Conservation (phyloP, 2,888 invertebrate genomes). For the Leucania comma region DNA sequence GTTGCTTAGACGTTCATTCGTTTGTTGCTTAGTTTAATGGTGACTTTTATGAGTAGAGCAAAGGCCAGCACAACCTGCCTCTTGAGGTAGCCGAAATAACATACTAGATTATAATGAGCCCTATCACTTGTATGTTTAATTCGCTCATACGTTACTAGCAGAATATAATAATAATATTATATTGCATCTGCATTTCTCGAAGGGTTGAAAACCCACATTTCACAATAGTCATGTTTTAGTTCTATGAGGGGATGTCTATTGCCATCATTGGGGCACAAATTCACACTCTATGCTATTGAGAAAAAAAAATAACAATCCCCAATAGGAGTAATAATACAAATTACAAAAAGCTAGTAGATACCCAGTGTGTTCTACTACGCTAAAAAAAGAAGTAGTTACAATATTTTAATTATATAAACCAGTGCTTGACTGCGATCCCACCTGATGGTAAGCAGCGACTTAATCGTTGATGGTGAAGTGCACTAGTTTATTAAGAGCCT, state of each 20-base stretch:
- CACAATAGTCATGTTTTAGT: neutral
- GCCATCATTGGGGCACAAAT: neutral
- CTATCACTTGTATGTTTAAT: neutral
- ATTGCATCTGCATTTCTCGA: neutral
- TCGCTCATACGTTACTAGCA: neutral
- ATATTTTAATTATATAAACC: too few species aligned
- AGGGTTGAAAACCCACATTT: neutral
- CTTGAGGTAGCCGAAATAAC: neutral
- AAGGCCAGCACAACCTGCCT: slow-evolving; percentile 1
- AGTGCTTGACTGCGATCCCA: too few species aligned
- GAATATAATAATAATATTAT: too few species aligned
- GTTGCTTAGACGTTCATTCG: slow-evolving; percentile 9
- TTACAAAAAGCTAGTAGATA: too few species aligned
- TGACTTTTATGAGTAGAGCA: slow-evolving; percentile 7
- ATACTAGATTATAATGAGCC: neutral
- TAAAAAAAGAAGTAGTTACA: too few species aligned
- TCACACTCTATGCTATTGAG: neutral
- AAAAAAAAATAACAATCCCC: neutral
- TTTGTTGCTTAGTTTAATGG: slow-evolving; percentile 1
- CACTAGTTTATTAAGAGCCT: too few species aligned
- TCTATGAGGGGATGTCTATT: neutral
- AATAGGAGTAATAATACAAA: neutral
- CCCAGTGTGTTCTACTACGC: too few species aligned
- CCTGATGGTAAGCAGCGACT: too few species aligned
- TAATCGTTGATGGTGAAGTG: too few species aligned